Conservation (phyloP, 2,113 vertebrate genomes). For the Hipposideros armiger region DNA sequence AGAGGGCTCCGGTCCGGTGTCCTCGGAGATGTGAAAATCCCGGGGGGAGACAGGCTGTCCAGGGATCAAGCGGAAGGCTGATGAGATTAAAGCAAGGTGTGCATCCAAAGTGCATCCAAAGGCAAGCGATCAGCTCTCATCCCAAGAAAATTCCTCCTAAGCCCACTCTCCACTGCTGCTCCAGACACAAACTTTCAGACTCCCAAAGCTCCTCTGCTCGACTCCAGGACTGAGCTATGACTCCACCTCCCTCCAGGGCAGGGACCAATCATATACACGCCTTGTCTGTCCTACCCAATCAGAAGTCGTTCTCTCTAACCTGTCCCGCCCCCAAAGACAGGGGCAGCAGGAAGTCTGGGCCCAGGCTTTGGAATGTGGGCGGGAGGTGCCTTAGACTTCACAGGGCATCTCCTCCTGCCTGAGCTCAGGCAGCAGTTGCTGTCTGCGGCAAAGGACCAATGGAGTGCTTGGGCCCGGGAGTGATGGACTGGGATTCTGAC, state of each 20-base stretch:
- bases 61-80: neutral
- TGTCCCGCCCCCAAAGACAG: constrained; percentile 45
- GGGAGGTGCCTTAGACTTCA: constrained; percentile 52
- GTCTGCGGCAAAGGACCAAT: constrained; percentile 76
- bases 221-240: neutral
- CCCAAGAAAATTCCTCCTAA: neutral
- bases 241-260: constrained; percentile 7
- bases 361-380: constrained; percentile 84
- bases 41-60: neutral
- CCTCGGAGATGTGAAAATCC: neutral
- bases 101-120: neutral
- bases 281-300: neutral
- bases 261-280: constrained; percentile 59
- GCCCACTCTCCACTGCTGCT: neutral
- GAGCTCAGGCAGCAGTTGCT: rapidly evolving
- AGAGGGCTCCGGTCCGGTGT: neutral
- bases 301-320: neutral
- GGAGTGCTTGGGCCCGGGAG: rapidly evolving
- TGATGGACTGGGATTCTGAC: neutral
- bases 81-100: neutral
- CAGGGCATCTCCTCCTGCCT: neutral
- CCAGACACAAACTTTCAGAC: constrained; percentile 74
- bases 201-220: neutral
- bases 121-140: neutral
- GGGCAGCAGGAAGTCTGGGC: constrained; percentile 10